phyloP scores from a whole-genome alignment of 30 jellyfish, hydroid and myxozoan species.

The Hydractinia echinata region DNA sequence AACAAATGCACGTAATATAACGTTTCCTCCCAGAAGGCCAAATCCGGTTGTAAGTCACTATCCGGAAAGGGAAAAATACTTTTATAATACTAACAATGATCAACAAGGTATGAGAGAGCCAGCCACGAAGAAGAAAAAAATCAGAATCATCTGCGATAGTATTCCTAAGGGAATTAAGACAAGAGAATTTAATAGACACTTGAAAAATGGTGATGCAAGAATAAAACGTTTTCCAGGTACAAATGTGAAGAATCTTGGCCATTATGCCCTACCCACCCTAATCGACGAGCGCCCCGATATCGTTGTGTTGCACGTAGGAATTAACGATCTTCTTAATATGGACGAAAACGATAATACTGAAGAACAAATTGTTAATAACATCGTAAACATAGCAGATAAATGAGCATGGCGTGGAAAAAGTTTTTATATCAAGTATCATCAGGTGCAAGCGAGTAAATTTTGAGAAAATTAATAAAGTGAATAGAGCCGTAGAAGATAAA shows the following conservation, averaged over 20 bases:
- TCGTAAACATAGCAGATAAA: not conserved
- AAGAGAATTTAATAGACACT: slow-evolving; percentile 3
- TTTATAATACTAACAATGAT: too few relatives aligned
- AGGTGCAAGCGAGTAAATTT: not conserved
- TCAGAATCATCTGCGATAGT: not conserved
- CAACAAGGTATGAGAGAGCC: not conserved
- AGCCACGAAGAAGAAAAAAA: not conserved
- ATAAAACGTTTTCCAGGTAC: not conserved
- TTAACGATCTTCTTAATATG: not conserved
- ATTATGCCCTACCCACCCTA: slow-evolving; percentile 6
- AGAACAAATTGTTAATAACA: not conserved
- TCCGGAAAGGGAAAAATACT: slow-evolving; percentile 5
- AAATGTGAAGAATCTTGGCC: slow-evolving; percentile 8
- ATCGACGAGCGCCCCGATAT: not conserved
- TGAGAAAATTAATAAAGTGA: not conserved
- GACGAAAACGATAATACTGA: slow-evolving; percentile 2
- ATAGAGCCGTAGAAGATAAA: not conserved
- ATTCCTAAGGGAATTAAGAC: not conserved
- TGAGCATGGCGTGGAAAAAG: not conserved
- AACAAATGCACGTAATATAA: not conserved
- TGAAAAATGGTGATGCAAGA: not conserved
- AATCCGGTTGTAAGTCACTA: not conserved
- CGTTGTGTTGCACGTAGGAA: slow-evolving; percentile 14
- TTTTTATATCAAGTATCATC: not conserved
- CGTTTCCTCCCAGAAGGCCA: slow-evolving; percentile 11